phyloP scores from a whole-genome alignment of 2,888 invertebrate species.

The Uloborus plumipes region DNA sequence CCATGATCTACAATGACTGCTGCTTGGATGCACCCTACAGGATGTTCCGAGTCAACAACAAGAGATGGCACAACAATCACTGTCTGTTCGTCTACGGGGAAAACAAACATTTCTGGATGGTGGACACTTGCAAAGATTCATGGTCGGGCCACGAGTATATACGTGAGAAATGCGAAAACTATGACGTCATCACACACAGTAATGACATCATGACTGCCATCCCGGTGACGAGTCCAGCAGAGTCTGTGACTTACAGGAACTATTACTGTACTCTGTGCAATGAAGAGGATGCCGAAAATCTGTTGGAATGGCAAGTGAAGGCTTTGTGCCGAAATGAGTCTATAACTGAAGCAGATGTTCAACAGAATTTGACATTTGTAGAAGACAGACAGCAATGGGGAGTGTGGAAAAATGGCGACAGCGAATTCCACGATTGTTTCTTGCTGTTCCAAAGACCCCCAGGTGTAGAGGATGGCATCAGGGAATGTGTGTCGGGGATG shows the following conservation, averaged over 20 bases:
- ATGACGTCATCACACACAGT: conserved; percentile 7
- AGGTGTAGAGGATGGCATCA: conserved; percentile 9
- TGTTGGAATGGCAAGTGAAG: conserved; percentile 38
- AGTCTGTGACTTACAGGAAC: conserved; percentile 41
- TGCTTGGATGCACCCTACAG: conserved; percentile 45
- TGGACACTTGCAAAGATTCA: conserved; percentile 30
- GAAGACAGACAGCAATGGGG: conserved; percentile 46
- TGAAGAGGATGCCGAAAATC: conserved; percentile 4
- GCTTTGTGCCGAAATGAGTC: conserved; percentile 13
- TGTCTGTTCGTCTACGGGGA: conserved; percentile 47
- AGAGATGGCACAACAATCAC: conserved; percentile 19
- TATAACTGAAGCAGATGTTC: conserved; percentile 13
- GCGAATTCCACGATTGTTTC: conserved; percentile 29
- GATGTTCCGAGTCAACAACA: conserved; percentile 28
- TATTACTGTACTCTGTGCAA: conserved; percentile 48
- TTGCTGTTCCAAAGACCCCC: conserved; percentile 33
- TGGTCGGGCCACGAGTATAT: conserved; percentile 26
- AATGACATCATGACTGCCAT: conserved; percentile 25
- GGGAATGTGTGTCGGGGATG: conserved; percentile 24
- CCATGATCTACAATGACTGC: conserved; percentile 50
- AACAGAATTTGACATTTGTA: conserved; percentile 35
- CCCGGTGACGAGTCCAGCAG: conserved; percentile 28
- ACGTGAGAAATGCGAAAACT: conserved; percentile 20
- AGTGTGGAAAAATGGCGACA: conserved; percentile 27
- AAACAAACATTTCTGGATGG: conserved; percentile 50